These are phyloP conservation scores for Sarcophaga rosellei DNA, from an alignment of 2,888 invertebrate genomes.

Conservation along the genomic window DNA sequence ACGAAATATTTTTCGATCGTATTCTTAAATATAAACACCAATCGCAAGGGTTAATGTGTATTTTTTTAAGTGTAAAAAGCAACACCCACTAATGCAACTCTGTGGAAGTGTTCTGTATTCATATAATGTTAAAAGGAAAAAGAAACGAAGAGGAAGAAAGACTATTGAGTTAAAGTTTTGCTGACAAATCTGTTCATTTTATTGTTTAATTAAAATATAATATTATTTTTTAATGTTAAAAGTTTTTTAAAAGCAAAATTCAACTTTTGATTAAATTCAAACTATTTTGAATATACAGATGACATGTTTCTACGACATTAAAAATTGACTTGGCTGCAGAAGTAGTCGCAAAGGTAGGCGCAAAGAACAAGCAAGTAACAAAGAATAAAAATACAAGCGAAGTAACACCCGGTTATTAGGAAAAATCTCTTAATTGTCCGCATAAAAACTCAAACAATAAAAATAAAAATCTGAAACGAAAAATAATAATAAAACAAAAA, in stretches of 20 bases:
- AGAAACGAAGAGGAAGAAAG: conserved; percentile 11
- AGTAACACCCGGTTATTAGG: conserved; percentile 48
- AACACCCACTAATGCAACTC: conserved; percentile 14
- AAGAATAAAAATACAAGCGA: conserved; percentile 37
- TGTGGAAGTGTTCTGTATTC: conserved; percentile 16
- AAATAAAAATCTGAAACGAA: not conserved
- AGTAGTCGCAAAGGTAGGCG: conserved; percentile 51
- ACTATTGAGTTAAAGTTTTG: conserved; percentile 27
- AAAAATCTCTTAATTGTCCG: conserved; percentile 17
- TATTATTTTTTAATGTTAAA: conserved; percentile 4
- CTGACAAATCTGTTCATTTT: conserved; percentile 24
- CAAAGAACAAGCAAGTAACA: conserved; percentile 46
- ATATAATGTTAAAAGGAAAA: not conserved
- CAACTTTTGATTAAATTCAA: not conserved
- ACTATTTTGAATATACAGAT: not conserved
- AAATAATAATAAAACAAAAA: not conserved
- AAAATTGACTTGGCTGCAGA: not conserved
- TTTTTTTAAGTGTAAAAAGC: not conserved
- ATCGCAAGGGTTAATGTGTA: not conserved
- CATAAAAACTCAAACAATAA: conserved; percentile 2
- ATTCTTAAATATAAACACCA: no score
- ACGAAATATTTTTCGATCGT: no score
- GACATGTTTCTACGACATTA: conserved; percentile 19
- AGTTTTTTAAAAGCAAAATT: conserved; percentile 4
- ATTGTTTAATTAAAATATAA: conserved; percentile 27